Percentiles rank a stretch among this genome's conserved stretches.
phyloP scores from a whole-genome alignment of 2,888 invertebrate species.

The Chrysolina americana region DNA sequence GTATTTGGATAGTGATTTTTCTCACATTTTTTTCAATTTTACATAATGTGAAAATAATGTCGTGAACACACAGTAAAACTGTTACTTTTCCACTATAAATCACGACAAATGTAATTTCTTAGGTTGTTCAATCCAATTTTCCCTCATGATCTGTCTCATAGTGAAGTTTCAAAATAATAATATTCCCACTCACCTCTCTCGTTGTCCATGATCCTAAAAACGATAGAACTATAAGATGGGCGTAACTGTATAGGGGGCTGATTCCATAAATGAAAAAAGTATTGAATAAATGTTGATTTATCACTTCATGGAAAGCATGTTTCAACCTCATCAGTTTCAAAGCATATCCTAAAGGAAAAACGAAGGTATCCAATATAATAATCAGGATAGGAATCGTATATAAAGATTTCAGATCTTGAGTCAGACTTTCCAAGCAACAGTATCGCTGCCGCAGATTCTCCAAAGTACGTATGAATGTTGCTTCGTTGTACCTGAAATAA shows the following conservation, averaged over 20 bases:
- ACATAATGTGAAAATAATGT: too few relatives aligned
- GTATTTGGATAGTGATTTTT: too few relatives aligned
- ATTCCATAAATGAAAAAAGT: background rate
- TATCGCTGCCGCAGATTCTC: background rate
- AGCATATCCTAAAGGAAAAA: background rate
- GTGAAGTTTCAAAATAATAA: background rate
- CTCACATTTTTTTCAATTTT: too few relatives aligned
- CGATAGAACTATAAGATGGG: background rate
- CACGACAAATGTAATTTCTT: too few relatives aligned
- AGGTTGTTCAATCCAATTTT: too few relatives aligned
- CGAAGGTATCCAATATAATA: background rate
- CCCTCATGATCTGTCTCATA: too few relatives aligned
- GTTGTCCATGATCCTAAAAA: background rate
- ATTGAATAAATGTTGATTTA: background rate
- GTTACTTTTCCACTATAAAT: too few relatives aligned
- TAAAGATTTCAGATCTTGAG: background rate
- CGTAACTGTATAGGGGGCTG: background rate
- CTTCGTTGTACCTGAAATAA: conserved; percentile 6
- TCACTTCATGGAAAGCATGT: background rate
- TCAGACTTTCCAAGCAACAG: background rate
- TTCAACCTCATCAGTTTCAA: background rate
- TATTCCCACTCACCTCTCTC: background rate
- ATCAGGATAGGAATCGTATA: background rate
- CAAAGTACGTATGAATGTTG: background rate
- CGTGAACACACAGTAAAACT: too few relatives aligned